Evolutionary conservation across 1,140 invertebrate species (phyloP).

Genomic region (Lepidurus couesii): DNA sequence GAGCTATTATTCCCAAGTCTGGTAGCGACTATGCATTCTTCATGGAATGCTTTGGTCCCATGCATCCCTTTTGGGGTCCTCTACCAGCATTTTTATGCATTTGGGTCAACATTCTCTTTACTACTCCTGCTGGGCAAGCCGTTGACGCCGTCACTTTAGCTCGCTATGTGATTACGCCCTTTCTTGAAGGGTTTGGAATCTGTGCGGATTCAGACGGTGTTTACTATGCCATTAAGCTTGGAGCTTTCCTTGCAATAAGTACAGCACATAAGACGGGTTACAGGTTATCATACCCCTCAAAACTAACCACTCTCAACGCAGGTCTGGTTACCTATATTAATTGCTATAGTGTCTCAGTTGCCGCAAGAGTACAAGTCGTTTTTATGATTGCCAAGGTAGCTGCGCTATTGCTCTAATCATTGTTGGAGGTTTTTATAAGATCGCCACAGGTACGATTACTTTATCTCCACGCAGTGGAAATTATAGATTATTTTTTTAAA

Average conservation of each 20-base stretch:
- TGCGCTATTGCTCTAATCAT: conserved; percentile 49
- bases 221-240: background rate
- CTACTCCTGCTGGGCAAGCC: conserved; percentile 42
- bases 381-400: conserved; percentile 48
- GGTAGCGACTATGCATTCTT: conserved; percentile 67
- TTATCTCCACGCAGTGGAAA: background rate
- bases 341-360: conserved; percentile 47
- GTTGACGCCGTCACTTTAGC: conserved; percentile 34
- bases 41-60: conserved; percentile 36
- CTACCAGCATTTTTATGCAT: conserved; percentile 42
- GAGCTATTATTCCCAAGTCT: conserved; percentile 76
- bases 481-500: background rate
- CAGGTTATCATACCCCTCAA: too few relatives aligned
- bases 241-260: conserved; percentile 27
- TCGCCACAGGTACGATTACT: conserved; percentile 41
- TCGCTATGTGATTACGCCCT: conserved; percentile 84
- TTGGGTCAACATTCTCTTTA: conserved; percentile 44
- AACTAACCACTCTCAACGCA: conserved; percentile 42
- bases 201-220: conserved; percentile 3
- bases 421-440: conserved; percentile 44
- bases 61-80: conserved; percentile 38
- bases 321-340: conserved; percentile 46
- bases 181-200: conserved; percentile 56
- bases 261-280: too few relatives aligned
- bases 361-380: conserved; percentile 47